Evolutionary conservation across 2,113 vertebrate genomes (phyloP).

Genomic region (Tonatia bakeri): DNA sequence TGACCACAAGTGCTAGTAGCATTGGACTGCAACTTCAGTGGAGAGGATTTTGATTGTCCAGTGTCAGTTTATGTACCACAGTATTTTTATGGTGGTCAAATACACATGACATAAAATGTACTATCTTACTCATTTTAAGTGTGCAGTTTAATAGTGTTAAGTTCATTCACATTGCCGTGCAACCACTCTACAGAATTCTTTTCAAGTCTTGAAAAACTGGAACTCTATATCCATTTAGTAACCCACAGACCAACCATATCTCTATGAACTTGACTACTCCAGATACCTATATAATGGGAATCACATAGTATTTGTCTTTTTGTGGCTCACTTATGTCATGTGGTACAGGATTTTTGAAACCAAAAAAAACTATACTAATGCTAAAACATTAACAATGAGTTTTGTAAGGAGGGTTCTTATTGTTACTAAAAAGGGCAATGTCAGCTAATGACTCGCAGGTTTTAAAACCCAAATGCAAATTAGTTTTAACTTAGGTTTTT

Average conservation of each 20-base stretch:
- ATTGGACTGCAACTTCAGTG: not conserved
- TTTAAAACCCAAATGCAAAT: not conserved
- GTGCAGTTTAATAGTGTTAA: not conserved
- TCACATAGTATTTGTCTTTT: not conserved
- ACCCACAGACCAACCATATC: not conserved
- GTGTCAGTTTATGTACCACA: not conserved
- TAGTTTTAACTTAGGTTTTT: slow-evolving; percentile 23
- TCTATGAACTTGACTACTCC: not conserved
- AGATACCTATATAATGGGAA: not conserved
- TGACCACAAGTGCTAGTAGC: not conserved
- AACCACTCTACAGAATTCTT: not conserved
- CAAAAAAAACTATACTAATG: not conserved
- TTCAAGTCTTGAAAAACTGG: not conserved
- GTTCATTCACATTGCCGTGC: not conserved
- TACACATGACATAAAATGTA: not conserved
- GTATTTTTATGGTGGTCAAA: not conserved
- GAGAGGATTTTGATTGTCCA: not conserved
- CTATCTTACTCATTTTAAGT: not conserved
- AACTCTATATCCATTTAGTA: not conserved
- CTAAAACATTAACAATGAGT: slow-evolving; percentile 9
- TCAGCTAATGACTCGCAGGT: not conserved
- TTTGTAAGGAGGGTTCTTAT: not conserved
- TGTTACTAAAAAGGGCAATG: not conserved
- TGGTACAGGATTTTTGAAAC: not conserved
- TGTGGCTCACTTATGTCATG: not conserved